phyloP scores from a whole-genome alignment of 2,797 vertebrate genomes.

The Platyrinchus mystaceus region DNA sequence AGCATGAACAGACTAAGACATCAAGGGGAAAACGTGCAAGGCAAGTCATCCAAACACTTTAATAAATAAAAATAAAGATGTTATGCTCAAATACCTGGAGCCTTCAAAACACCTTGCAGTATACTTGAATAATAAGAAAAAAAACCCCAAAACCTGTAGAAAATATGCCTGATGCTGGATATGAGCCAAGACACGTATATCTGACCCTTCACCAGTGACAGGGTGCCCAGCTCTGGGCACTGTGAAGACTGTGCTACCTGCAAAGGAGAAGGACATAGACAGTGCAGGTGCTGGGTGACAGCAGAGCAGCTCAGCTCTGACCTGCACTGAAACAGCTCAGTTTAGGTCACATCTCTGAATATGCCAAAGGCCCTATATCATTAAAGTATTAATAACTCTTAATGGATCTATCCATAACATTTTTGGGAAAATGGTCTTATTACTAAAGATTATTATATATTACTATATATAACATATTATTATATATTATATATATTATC shows the following conservation, averaged over 20 bases:
- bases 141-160: not conserved
- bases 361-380: not conserved
- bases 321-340: accelerated
- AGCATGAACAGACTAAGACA: not conserved
- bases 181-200: accelerated
- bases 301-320: not conserved
- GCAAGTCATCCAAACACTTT: not conserved
- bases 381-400: not conserved
- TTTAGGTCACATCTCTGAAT: not conserved
- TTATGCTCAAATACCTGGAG: not conserved
- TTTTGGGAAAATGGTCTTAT: too few relatives aligned
- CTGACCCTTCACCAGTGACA: not conserved
- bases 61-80: not conserved
- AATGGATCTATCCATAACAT: too few relatives aligned
- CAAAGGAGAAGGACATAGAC: not conserved
- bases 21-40: not conserved
- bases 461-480: not conserved
- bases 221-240: not conserved
- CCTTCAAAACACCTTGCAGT: not conserved
- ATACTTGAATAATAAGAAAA: not conserved
- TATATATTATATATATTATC: not conserved
- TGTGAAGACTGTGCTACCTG: not conserved
- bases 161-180: not conserved
- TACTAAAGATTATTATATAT: not conserved
- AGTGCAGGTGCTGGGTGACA: not conserved